Evolutionary conservation across 2,797 vertebrate species (phyloP).

Genomic region (Hyperoplus lanceolatus): DNA sequence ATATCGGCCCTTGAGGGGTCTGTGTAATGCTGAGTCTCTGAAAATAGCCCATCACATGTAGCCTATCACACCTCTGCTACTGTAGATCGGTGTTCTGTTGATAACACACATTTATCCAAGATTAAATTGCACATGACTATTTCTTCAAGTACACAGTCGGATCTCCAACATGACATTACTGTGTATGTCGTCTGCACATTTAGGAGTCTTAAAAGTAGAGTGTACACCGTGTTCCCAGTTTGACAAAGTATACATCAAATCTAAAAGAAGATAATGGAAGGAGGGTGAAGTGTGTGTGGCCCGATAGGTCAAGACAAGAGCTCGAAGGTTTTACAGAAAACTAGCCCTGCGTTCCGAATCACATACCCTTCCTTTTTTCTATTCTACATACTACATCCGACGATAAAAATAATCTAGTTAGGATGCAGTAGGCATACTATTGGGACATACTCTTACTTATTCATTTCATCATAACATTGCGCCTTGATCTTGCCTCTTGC

Average conservation of each 20-base stretch:
- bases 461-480: too few species aligned
- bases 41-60: slow-evolving; percentile 14
- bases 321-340: slow-evolving; percentile 43
- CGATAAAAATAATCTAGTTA: too few species aligned
- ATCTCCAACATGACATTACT: background rate
- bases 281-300: slow-evolving; percentile 16
- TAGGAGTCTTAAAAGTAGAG: background rate
- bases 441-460: too few species aligned
- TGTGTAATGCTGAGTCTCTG: slow-evolving; percentile 5
- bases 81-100: slow-evolving; percentile 24
- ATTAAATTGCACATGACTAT: slow-evolving; percentile 12
- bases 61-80: background rate
- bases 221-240: background rate
- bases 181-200: slow-evolving; percentile 2
- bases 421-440: too few species aligned
- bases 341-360: background rate
- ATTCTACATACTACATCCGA: too few species aligned
- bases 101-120: slow-evolving; percentile 17
- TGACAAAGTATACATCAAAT: slow-evolving; percentile 3
- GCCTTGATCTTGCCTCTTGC: too few species aligned
- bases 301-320: slow-evolving; percentile 38
- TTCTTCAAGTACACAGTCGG: background rate
- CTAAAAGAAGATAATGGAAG: slow-evolving; percentile 10
- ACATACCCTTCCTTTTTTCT: too few species aligned
- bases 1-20: slow-evolving; percentile 13